Evolutionary conservation across 2,888 invertebrate genomes (phyloP), one percentile per base, ranked within the genome.

Genomic region (Liopterus haemorrhoidalis): DNA sequence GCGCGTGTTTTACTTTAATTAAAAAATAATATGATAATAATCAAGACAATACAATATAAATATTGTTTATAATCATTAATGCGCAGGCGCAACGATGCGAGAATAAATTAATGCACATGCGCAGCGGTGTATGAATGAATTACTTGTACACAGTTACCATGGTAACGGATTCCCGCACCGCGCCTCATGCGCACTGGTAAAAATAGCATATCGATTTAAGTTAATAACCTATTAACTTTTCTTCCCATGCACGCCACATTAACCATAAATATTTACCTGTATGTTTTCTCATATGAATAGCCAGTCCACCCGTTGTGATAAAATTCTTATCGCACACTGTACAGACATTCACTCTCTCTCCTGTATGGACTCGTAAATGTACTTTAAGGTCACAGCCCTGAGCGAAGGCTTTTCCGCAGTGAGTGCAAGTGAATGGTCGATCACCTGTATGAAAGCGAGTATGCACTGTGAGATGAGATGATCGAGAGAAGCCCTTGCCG

Each of bases 391-490:
- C 41, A 35, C 46, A 48, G 11, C 45, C 48, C 43, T 46, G 46
- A 8, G 49, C 48, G 21, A 50, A 46, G 30, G 40, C 38, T 31
- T 51, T 51, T 11, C 38, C 27, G 19, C 51, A 51, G 2, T 51
- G 42, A 2, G 42, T 41, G 25, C 53, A 48, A 5, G 53, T 52
- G 12, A 54, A 54, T 6, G 52, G 41, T 21, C 48, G 44, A 44
- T 56, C 56, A 5, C 53, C 53, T 1, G 55, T 54, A 37, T 56
- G 55, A 1, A 52, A 53, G 12, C 54, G 48, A 42, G 53, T 49
- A 18, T 56, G 56, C 22, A 53, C 54, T 27, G 53, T 53, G 32
- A 56, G 46, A 31, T 56, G 54, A 38, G 54, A 54, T 36, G 53
- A 53, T 41, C 55, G 54, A 5, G 53, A 49, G 40, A 54, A 57